Conservation (phyloP, 2,113 vertebrate genomes). For the Lepisosteus osseus region DNA sequence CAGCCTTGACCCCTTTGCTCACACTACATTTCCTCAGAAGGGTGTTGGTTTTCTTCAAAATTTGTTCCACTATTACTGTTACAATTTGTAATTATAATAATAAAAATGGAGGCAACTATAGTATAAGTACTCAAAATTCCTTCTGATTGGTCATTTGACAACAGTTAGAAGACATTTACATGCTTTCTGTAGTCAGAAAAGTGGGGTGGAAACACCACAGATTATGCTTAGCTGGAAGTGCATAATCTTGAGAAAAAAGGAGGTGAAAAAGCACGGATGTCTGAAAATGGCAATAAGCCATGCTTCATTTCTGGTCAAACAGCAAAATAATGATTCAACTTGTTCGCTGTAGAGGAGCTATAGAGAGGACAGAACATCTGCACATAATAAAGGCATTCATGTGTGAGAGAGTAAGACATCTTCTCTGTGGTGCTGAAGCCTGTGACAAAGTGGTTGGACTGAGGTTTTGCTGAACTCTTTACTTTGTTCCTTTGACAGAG, state of each 20-base stretch:
- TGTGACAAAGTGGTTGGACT: not conserved
- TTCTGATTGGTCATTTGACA: too few species aligned
- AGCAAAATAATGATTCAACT: slow-evolving; percentile 49
- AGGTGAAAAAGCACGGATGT: slow-evolving; percentile 30
- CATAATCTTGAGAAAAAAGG: not conserved
- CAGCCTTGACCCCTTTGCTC: too few species aligned
- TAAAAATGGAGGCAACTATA: too few species aligned
- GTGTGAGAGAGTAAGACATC: slow-evolving; percentile 38
- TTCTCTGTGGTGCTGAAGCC: slow-evolving; percentile 41
- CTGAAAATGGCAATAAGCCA: slow-evolving; percentile 36
- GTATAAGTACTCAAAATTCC: too few species aligned
- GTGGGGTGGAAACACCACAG: not conserved
- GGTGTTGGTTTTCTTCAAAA: too few species aligned
- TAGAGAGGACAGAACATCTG: slow-evolving; percentile 56
- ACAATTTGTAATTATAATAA: too few species aligned
- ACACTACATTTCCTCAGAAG: too few species aligned
- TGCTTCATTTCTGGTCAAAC: slow-evolving; percentile 53
- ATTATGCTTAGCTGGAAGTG: not conserved
- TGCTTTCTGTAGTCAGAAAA: not conserved
- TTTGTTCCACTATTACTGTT: too few species aligned
- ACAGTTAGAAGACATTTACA: too few species aligned
- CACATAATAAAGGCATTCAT: slow-evolving; percentile 66
- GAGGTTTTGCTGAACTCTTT: not conserved
- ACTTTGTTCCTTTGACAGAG: too few species aligned
- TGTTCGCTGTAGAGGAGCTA: slow-evolving; percentile 54